Conservation (phyloP, 2,113 vertebrate genomes). For the Oceanites oceanicus region DNA sequence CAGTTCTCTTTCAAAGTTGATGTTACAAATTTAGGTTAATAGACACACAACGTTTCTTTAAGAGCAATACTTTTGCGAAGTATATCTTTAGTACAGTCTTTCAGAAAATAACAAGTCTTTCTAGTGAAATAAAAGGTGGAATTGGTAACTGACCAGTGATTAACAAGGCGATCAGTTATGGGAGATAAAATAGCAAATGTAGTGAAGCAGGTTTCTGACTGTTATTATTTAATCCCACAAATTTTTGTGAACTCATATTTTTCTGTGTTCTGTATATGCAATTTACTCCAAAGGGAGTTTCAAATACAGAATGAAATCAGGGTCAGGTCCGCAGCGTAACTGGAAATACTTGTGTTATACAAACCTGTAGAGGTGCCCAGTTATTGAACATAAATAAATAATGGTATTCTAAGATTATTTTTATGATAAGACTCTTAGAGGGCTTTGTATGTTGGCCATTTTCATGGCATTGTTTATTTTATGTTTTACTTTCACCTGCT, state of each 20-base stretch:
- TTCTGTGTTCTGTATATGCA: background rate
- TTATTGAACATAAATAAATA: background rate
- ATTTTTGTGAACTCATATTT: background rate
- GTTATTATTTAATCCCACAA: background rate
- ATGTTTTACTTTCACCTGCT: background rate
- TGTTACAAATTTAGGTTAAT: background rate
- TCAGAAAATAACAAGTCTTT: constrained; percentile 41
- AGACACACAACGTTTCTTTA: background rate
- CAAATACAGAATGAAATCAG: background rate
- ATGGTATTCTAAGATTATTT: background rate
- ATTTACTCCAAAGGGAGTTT: background rate
- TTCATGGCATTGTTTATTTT: background rate
- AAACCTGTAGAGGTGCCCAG: background rate
- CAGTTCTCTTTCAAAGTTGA: constrained; percentile 2
- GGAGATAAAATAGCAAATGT: background rate
- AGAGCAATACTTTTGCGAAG: constrained; percentile 25
- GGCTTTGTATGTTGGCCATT: background rate
- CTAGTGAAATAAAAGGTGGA: constrained; percentile 25
- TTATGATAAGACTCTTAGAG: background rate
- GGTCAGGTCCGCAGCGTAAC: background rate
- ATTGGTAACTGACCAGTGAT: constrained; percentile 30
- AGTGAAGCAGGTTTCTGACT: background rate
- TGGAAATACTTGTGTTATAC: background rate
- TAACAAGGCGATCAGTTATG: background rate
- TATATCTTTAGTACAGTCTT: constrained; percentile 7